Evolutionary conservation across 2,797 vertebrate species (phyloP).

Genomic region (Pteropus rufus): DNA sequence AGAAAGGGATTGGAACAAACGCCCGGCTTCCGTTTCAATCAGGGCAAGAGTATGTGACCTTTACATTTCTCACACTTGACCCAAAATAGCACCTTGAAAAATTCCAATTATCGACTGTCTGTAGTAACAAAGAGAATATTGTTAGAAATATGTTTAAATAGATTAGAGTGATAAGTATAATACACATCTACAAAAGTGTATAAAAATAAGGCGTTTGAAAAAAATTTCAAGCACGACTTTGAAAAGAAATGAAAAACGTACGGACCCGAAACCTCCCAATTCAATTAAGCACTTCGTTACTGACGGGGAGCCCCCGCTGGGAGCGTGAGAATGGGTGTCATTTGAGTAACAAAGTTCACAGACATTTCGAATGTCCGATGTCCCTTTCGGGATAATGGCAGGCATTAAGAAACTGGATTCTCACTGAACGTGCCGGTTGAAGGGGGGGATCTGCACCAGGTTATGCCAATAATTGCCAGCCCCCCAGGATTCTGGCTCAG

Average conservation of each 20-base stretch:
- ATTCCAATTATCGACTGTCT: background rate
- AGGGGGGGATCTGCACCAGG: constrained; percentile 81
- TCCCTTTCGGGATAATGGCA: background rate
- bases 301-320: background rate
- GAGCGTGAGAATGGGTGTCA: background rate
- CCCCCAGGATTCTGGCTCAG: constrained; percentile 83
- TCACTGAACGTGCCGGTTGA: constrained; percentile 52
- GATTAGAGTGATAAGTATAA: background rate
- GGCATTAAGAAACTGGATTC: constrained; percentile 31
- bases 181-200: background rate
- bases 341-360: background rate
- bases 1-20: background rate
- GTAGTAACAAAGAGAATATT: background rate
- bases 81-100: background rate
- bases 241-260: constrained; percentile 56
- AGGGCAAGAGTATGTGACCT: background rate
- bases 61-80: background rate
- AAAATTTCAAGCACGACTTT: constrained; percentile 45
- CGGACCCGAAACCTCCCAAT: constrained; percentile 47
- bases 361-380: background rate
- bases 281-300: constrained; percentile 65
- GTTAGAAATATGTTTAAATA: background rate
- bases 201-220: constrained; percentile 18
- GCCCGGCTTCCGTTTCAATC: background rate
- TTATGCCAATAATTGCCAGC: constrained; percentile 82